Conservation (phyloP, 2,113 vertebrate genomes). For the Etia nguti region DNA sequence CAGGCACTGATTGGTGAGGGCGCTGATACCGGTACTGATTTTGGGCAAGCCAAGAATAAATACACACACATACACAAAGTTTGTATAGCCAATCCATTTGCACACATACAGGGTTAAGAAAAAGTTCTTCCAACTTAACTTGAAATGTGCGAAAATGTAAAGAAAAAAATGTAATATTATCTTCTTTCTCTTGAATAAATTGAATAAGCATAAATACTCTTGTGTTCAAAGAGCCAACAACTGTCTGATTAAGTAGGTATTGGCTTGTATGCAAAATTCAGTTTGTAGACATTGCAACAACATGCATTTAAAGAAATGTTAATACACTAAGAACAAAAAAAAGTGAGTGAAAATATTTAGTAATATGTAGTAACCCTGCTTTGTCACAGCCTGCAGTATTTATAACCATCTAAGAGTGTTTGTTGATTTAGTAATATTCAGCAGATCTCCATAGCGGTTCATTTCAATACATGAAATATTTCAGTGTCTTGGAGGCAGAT, state of each 20-base stretch:
- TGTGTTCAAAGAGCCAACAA: not conserved
- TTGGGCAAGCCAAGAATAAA: not conserved
- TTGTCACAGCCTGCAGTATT: not conserved
- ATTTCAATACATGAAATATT: not conserved
- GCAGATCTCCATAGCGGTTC: not conserved
- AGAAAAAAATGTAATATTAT: not conserved
- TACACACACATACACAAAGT: not conserved
- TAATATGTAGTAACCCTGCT: not conserved
- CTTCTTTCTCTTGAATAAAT: not conserved
- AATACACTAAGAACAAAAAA: not conserved
- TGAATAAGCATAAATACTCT: not conserved
- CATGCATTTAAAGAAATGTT: not conserved
- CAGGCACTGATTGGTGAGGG: conserved; percentile 47
- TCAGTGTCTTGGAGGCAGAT: not conserved
- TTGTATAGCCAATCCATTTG: not conserved
- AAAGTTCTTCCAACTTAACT: not conserved
- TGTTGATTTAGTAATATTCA: not conserved
- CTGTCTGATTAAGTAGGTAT: not conserved
- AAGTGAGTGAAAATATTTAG: not conserved
- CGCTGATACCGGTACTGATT: conserved; percentile 15
- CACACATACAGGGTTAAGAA: not conserved
- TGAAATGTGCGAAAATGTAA: not conserved
- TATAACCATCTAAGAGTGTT: not conserved
- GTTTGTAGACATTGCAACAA: not conserved
- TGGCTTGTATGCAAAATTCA: not conserved